Evolutionary conservation across 2,113 vertebrate genomes (phyloP).

Genomic region (Psephotus haematonotus): DNA sequence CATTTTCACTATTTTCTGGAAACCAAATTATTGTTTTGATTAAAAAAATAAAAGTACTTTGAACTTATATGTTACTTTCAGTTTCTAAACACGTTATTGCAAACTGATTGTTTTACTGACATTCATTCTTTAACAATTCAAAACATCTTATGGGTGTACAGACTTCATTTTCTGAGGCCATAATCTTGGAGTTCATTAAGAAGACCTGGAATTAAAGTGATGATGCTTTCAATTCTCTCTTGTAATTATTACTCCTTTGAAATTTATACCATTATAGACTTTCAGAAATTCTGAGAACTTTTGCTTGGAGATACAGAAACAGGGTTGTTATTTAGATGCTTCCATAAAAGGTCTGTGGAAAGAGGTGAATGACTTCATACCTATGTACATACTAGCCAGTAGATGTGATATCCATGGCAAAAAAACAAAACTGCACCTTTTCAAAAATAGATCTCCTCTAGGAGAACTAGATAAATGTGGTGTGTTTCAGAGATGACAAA

Average conservation of each 20-base stretch:
- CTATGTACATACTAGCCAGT: not conserved
- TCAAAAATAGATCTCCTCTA: not conserved
- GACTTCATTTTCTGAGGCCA: not conserved
- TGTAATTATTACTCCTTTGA: not conserved
- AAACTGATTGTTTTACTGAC: not conserved
- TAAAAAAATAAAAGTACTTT: not conserved
- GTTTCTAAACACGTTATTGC: not conserved
- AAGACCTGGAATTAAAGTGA: not conserved
- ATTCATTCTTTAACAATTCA: not conserved
- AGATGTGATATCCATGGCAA: not conserved
- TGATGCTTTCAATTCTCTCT: not conserved
- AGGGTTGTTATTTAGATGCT: not conserved
- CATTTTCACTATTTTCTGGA: not conserved
- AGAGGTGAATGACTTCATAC: not conserved
- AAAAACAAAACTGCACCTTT: not conserved
- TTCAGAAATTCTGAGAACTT: not conserved
- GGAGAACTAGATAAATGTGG: accelerated
- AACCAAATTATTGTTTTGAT: not conserved
- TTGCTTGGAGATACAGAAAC: not conserved
- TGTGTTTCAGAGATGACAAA: not conserved
- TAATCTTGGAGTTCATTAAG: not conserved
- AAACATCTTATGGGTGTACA: not conserved
- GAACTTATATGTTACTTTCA: not conserved
- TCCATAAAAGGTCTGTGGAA: not conserved
- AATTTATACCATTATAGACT: not conserved